Evolutionary conservation across 2,113 vertebrate species (phyloP), one percentile per base, ranked within the genome.

Genomic region (Hippoglossus stenolepis): DNA sequence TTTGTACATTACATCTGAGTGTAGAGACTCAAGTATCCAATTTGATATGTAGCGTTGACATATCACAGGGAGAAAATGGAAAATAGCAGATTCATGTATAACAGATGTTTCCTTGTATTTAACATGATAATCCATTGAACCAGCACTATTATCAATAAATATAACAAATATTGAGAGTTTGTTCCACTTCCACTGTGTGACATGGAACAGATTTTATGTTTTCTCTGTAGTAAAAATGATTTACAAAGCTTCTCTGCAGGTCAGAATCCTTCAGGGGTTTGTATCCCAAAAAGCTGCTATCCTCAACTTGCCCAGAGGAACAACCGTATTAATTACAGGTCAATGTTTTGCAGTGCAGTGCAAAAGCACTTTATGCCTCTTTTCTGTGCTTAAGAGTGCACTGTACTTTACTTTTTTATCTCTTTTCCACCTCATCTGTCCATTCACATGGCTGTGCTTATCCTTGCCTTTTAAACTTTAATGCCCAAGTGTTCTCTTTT

Each of bases 401-500:
- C 83, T 53, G 80, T 83, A 84, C 89, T 88, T 89, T 61, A 78
- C 84, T 90, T 86, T 90, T 86, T 85, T 85, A 87, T 85, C 81
- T 87, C 67, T 86, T 89, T 90, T 89, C 90, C 87, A 85, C 81
- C 89, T 89, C 85, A 89, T 93, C 87, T 82, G 72, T 93, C 88
- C 84, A 90, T 89, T 91, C 94, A 82, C 94, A 94, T 90, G 89
- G 94, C 93, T 94, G 91, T 95, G 95, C 96, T 96, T 96, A 96
- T 88, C 87, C 87, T 88, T 81, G 47, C 92, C 57, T 87, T 95
- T 97, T 95, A 97, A 97, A 97, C 92, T 96, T 97, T 97, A 96
- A 97, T 97, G 94, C 91, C 93, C 93, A 94, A 96, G 94, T 96
- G 95, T 96, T 96, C 94, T 96, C 94, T 95, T 96, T 96, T 96